These are phyloP conservation scores for Myripristis murdjan DNA, from an alignment of 2,797 vertebrate species.

Conservation along the genomic window DNA sequence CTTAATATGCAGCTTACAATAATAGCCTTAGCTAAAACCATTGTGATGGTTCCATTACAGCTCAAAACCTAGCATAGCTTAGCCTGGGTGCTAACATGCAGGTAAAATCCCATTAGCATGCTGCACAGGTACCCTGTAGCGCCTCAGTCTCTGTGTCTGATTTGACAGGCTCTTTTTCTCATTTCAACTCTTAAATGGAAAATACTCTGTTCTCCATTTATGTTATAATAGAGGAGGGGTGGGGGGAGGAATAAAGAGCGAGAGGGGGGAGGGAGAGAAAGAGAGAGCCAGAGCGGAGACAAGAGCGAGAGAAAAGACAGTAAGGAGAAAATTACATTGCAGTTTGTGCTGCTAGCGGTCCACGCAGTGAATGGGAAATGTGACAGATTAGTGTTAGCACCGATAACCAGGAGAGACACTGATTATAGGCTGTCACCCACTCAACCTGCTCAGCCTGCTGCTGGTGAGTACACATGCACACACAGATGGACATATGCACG, in stretches of 20 bases:
- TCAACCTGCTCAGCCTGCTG: constrained; percentile 60
- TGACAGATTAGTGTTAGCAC: constrained; percentile 73
- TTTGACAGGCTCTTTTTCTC: constrained; percentile 82
- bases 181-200: constrained; percentile 82
- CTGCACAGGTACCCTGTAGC: constrained; percentile 67
- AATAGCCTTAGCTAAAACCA: constrained; percentile 79
- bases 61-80: constrained; percentile 61
- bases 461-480: constrained; percentile 18
- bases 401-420: constrained; percentile 73
- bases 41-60: constrained; percentile 71
- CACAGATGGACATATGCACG: constrained; percentile 5
- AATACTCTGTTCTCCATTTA: constrained; percentile 78
- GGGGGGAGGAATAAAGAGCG: constrained; percentile 24
- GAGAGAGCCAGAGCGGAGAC: constrained; percentile 40
- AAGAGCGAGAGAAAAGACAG: constrained; percentile 53
- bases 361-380: constrained; percentile 59
- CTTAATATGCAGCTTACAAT: constrained; percentile 80
- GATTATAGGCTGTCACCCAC: constrained; percentile 70
- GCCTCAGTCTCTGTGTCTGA: constrained; percentile 78
- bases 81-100: constrained; percentile 62
- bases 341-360: constrained; percentile 64
- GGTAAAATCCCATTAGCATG: constrained; percentile 80
- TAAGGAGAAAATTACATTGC: constrained; percentile 72
- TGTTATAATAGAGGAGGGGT: constrained; percentile 69
- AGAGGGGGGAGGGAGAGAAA: constrained; percentile 35